A percentile compares a stretch with the other conserved stretches of the same genome.
These are phyloP conservation scores for Montipora sp. DNA, from an alignment of 64 coral and sea anemone species.

Conservation along the genomic window DNA sequence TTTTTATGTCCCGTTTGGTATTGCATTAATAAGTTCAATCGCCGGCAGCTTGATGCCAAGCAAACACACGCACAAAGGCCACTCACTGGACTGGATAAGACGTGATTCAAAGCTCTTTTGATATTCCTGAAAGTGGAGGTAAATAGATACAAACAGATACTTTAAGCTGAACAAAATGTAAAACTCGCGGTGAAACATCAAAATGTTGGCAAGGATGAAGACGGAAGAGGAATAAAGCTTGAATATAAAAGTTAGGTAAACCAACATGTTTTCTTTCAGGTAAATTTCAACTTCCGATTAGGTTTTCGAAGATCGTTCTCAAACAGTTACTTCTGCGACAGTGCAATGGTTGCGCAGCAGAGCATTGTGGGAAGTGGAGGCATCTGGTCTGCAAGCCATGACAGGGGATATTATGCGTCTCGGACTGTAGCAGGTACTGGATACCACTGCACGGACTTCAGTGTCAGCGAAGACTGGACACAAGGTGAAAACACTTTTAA, in stretches of 20 bases:
- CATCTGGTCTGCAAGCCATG: background rate
- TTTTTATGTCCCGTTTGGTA: too few species aligned
- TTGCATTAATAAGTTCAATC: too few species aligned
- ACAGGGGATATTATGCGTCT: background rate
- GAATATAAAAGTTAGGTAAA: background rate
- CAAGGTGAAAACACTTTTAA: conserved; percentile 65
- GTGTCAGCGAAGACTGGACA: conserved; percentile 58
- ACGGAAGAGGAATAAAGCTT: background rate
- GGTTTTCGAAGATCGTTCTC: conserved; percentile 51
- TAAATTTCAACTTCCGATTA: conserved; percentile 53
- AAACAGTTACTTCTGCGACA: background rate
- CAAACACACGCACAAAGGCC: too few species aligned
- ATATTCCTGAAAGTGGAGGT: too few species aligned
- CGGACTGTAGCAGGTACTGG: conserved; percentile 23
- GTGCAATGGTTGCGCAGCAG: background rate
- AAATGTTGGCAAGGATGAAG: too few species aligned
- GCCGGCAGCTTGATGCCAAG: too few species aligned
- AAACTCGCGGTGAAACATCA: too few species aligned
- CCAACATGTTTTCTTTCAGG: background rate
- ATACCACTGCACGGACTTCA: conserved; percentile 56
- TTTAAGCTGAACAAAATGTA: too few species aligned
- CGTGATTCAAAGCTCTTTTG: too few species aligned
- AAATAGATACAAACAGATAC: too few species aligned
- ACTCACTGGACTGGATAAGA: too few species aligned
- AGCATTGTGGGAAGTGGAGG: conserved; percentile 46